These are phyloP conservation scores for Lates japonicus DNA, from an alignment of 2,797 vertebrate genomes.

Conservation along the genomic window DNA sequence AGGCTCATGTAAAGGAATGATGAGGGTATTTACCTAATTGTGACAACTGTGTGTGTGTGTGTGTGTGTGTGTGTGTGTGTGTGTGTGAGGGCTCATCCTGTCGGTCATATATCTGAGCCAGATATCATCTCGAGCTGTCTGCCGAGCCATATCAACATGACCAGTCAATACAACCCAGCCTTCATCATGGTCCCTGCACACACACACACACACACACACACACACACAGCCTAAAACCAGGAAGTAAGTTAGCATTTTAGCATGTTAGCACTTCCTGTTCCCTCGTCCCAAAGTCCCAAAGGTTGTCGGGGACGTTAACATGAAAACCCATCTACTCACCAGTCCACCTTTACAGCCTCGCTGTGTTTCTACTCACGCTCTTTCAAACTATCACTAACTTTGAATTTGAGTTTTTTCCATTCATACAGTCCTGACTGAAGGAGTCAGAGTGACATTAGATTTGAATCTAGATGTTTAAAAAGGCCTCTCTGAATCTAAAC, in stretches of 20 bases:
- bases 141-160: conserved; percentile 41
- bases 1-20: conserved; percentile 5
- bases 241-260: too few relatives aligned
- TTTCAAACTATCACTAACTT: too few relatives aligned
- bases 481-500: neutral
- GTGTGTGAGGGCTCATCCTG: conserved; percentile 1
- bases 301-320: too few relatives aligned
- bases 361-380: too few relatives aligned
- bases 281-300: too few relatives aligned
- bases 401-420: too few relatives aligned
- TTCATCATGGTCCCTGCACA: conserved; percentile 25
- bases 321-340: too few relatives aligned
- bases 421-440: too few relatives aligned
- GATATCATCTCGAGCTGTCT: conserved; percentile 48
- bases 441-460: too few relatives aligned
- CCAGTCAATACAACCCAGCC: conserved; percentile 51
- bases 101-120: conserved; percentile 42
- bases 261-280: too few relatives aligned
- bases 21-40: conserved; percentile 9
- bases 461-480: too few relatives aligned
- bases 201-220: neutral
- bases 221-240: neutral
- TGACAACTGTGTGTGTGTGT: conserved; percentile 13
- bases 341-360: too few relatives aligned
- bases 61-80: conserved; percentile 17